Conservation (phyloP, 2,113 vertebrate species). For the Murina feae region DNA sequence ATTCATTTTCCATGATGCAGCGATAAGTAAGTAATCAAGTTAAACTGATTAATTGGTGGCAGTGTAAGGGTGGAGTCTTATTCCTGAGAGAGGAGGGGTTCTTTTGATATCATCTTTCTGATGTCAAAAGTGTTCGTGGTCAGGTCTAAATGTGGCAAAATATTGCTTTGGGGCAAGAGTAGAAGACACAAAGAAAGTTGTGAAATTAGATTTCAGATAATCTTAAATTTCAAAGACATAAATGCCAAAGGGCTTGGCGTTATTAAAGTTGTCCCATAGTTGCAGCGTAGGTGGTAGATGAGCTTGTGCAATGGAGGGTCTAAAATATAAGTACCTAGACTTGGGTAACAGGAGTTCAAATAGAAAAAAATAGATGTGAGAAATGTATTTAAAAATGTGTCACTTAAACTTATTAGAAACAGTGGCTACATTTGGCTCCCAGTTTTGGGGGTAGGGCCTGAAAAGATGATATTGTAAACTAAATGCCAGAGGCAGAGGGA, state of each 20-base stretch:
- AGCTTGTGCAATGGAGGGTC: not conserved
- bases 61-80: not conserved
- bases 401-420: not conserved
- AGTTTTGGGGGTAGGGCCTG: not conserved
- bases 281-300: not conserved
- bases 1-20: constrained; percentile 65
- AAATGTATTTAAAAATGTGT: not conserved
- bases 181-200: not conserved
- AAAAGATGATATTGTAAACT: not conserved
- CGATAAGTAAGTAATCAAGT: not conserved
- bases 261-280: not conserved
- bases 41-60: not conserved
- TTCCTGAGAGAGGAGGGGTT: not conserved
- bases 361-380: not conserved
- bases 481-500: not conserved
- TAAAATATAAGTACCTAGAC: not conserved
- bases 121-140: not conserved
- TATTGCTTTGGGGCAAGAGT: not conserved
- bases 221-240: not conserved
- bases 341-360: not conserved
- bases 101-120: not conserved
- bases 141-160: not conserved
- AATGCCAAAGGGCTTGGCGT: not conserved
- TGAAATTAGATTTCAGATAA: not conserved
- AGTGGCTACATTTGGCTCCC: not conserved